phyloP scores from a whole-genome alignment of 2,113 vertebrate species.

The Equus przewalskii region DNA sequence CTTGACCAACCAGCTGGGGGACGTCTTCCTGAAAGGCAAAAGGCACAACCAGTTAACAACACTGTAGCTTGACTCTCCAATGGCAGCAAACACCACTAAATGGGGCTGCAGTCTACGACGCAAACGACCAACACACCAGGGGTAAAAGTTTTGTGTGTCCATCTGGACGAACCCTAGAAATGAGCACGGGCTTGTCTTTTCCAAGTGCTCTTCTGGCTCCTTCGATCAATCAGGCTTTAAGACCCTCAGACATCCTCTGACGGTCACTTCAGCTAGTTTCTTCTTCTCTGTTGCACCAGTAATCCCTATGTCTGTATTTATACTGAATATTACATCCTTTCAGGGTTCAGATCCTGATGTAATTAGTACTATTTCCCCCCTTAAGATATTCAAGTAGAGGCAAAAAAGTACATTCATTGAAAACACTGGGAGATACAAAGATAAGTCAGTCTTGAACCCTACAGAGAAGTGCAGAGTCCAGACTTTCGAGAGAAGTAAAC shows the following conservation, averaged over 20 bases:
- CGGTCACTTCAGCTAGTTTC: neutral
- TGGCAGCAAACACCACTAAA: neutral
- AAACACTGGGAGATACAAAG: neutral
- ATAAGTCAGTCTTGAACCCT: neutral
- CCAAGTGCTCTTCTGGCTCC: neutral
- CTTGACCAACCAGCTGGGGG: neutral
- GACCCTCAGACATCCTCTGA: neutral
- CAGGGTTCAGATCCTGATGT: neutral
- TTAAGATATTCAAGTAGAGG: neutral
- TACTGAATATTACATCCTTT: neutral
- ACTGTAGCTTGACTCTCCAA: neutral
- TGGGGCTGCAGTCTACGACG: neutral
- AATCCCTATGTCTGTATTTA: neutral
- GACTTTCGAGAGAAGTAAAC: neutral
- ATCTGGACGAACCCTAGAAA: neutral
- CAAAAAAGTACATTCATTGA: neutral
- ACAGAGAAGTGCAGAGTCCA: neutral
- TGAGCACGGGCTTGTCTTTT: neutral
- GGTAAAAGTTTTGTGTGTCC: neutral
- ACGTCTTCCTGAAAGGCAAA: constrained; percentile 65
- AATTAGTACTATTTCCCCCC: neutral
- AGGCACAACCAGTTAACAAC: neutral
- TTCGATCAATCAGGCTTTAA: neutral
- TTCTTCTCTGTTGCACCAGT: neutral
- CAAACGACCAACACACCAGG: neutral